phyloP scores from a whole-genome alignment of 2,113 vertebrate genomes.

The Megaleporinus macrocephalus region DNA sequence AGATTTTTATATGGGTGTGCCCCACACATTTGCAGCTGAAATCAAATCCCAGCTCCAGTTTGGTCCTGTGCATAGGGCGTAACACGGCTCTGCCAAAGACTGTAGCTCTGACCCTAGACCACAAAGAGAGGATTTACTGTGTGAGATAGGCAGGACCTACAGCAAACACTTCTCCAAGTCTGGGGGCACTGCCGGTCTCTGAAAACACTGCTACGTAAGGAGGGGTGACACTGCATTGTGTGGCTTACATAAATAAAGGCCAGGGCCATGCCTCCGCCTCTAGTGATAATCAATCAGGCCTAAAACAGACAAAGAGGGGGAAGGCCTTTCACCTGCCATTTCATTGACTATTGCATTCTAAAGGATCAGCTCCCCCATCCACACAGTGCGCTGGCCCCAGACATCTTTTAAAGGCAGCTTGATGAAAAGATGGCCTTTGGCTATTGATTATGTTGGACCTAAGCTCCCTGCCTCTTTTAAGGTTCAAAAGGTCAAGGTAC shows the following conservation, averaged over 20 bases:
- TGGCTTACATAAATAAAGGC: slow-evolving; percentile 50
- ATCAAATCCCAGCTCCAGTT: slow-evolving; percentile 63
- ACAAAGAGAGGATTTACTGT: slow-evolving; percentile 64
- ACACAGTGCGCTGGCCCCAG: slow-evolving; percentile 23
- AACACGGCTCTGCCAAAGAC: slow-evolving; percentile 45
- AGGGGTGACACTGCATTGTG: slow-evolving; percentile 35
- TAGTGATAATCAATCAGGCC: slow-evolving; percentile 60
- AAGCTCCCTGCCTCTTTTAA: slow-evolving; percentile 38
- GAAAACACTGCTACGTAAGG: slow-evolving; percentile 39
- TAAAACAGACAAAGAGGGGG: slow-evolving; percentile 52
- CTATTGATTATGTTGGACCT: slow-evolving; percentile 61
- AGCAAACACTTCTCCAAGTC: slow-evolving; percentile 58
- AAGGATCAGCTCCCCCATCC: slow-evolving; percentile 22
- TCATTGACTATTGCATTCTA: slow-evolving; percentile 58
- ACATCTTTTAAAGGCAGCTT: slow-evolving; percentile 34
- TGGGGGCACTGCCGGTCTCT: slow-evolving; percentile 46
- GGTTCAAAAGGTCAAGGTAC: slow-evolving; percentile 68
- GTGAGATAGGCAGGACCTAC: slow-evolving; percentile 56
- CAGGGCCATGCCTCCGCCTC: slow-evolving; percentile 48
- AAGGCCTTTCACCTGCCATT: slow-evolving; percentile 47
- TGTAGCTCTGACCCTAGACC: slow-evolving; percentile 48
- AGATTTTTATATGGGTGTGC: slow-evolving; percentile 49
- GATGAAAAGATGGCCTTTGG: slow-evolving; percentile 64
- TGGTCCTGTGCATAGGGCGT: slow-evolving; percentile 52
- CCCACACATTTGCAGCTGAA: slow-evolving; percentile 59